Base-by-base conservation (phyloP, 2,888 invertebrate genomes). In the Sthenelais limicola region DNA sequence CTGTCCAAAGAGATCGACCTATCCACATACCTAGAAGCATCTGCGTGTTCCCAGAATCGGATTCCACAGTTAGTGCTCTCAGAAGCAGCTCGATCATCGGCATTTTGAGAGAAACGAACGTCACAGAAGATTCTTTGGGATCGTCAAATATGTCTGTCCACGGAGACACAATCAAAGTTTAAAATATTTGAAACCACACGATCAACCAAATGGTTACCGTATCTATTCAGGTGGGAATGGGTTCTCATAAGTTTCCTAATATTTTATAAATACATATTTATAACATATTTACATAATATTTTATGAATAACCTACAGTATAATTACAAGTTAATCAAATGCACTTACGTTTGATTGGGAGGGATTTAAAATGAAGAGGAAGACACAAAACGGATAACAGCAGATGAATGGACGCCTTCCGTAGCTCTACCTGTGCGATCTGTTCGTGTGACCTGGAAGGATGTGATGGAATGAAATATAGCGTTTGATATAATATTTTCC, bases 381-480 rank as follows among this genome's bases (percentile, higher is more conserved):
- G 91, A 24, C 95, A 93, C 76, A 98, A 90, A 88, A 98, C 92
- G 0, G 98, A 98, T 78, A 97, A 88, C 28, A 99, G 90, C 69
- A 97, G 91, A 83, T 97, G 94, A 76, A 97, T 96, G 35, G 97
- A 95, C 1, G 98, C 95, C 81, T 95, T 92, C 76, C 98, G 91
- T 74, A 99, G 89, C 83, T 90, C 89, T n/a, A 88, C 84, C 58
- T 78, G 77, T 0, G 84, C 80, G 35, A 85, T 83, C 73, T 81
- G 83, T 28, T 85, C 85, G 75, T 83, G 81, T 18, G 79, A 75
- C 71, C 85, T 85, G 79, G 24, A 70, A 54, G n/a, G n/a, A n/a
- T n/a, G n/a, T n/a, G n/a, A 12, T 21, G 21, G 21, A 51, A 51
- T 15, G 47, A n/a, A n/a, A n/a, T n/a, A n/a, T n/a, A n/a, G n/a